Conservation (phyloP, 2,113 vertebrate genomes). For the Phaethornis superciliosus region DNA sequence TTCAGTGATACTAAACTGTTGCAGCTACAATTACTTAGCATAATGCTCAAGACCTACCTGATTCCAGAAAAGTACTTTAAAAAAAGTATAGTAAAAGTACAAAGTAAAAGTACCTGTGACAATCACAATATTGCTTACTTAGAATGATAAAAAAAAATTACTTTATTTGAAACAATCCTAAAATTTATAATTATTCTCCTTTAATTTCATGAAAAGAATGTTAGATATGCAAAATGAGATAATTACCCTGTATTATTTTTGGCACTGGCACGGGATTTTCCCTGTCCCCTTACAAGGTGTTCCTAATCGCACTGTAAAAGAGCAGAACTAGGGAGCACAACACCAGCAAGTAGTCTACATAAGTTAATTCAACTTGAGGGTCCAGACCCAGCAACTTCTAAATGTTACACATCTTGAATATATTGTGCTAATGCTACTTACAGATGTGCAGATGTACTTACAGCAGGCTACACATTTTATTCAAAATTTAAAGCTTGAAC, state of each 20-base stretch:
- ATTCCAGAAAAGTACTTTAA: not conserved
- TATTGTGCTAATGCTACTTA: not conserved
- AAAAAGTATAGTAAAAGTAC: not conserved
- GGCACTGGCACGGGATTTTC: not conserved
- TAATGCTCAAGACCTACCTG: not conserved
- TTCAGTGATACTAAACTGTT: not conserved
- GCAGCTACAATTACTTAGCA: not conserved
- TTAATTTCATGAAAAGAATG: not conserved
- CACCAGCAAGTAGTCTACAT: not conserved
- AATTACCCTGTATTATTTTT: not conserved
- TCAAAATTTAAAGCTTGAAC: not conserved
- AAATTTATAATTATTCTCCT: not conserved
- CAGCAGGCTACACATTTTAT: not conserved
- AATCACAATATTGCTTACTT: not conserved
- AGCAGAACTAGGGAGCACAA: not conserved
- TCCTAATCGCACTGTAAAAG: not conserved
- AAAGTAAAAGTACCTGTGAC: not conserved
- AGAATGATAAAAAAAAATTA: not conserved
- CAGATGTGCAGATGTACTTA: not conserved
- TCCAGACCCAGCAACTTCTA: not conserved
- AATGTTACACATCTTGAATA: not conserved
- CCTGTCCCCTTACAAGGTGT: not conserved
- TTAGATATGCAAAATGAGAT: not conserved
- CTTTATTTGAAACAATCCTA: not conserved
- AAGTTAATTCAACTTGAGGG: not conserved